Base-by-base conservation (phyloP, 2,797 vertebrate genomes). In the Adrianichthys oophorus region DNA sequence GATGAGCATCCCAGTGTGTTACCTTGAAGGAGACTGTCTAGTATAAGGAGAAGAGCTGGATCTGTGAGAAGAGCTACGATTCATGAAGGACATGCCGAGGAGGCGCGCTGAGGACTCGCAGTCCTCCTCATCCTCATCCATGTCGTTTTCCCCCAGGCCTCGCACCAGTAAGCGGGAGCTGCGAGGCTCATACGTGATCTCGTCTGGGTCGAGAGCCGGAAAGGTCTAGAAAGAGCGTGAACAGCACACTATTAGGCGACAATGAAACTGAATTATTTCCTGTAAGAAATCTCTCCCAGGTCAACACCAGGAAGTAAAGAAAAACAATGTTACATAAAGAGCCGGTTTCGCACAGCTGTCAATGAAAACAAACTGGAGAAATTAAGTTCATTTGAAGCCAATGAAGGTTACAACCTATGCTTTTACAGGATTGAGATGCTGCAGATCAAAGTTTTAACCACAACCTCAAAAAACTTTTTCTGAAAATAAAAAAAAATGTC, bases 71-170 rank as follows among this genome's bases (percentile, higher is more conserved):
- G 94, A 91, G 82, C 94, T 98, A 62, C 97, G 94, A 83, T 98
- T 98, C 95, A 99, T 98, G 76, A 99, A 99, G 10, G 96, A 96
- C 94, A 98, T 98, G 66, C 97, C 98, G 61, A 99, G 79, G 5
- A 99, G 86, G 76, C 96, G 96, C 40, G 96, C 95, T 16, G 98
- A 99, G 16, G 98, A 99, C 76, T 95, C 98, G 4, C 92, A 98
- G 83, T 98, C 96, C 19, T 99, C 97, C 77, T 99, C 98, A 0
- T 99, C 96, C 13, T 98, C 96, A 0, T 99, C 97, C 87, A 95
- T 80, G 56, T 98, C 97, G 4, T 97, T 95, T 71, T 98, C 96
- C 46, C 95, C 96, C 49, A 98, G 92, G 42, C 97, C 97, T 51
- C 95, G 93, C 19, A 98, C 96, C 52, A 98, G 87, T 41, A 99